A percentile compares a stretch with the other conserved stretches of the same genome.
Conservation (phyloP, 2,113 vertebrate species). For the Ailurus styani region DNA sequence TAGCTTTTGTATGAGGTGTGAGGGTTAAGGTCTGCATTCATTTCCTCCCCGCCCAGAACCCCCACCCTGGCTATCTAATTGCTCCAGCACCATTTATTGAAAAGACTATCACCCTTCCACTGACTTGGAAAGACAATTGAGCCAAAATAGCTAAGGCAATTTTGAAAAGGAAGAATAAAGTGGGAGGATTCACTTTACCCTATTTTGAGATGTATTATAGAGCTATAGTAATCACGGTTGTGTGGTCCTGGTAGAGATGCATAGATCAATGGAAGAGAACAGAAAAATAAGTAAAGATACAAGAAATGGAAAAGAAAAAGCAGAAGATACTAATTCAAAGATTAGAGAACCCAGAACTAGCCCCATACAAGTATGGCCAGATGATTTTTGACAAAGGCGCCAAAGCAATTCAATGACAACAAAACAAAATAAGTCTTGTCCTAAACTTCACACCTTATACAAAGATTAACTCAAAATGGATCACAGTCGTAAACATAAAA, state of each 20-base stretch:
- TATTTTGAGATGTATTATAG: not conserved
- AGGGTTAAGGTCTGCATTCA: not conserved
- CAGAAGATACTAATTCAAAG: too few species aligned
- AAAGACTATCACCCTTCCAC: not conserved
- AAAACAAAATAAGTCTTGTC: not conserved
- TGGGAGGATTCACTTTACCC: not conserved
- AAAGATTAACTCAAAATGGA: not conserved
- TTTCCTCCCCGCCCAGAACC: not conserved
- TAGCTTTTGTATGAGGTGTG: not conserved
- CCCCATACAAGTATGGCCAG: not conserved
- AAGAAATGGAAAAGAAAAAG: too few species aligned
- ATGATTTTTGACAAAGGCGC: not conserved
- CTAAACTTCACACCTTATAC: not conserved
- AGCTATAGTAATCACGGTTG: not conserved
- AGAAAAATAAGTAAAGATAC: too few species aligned
- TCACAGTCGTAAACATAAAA: not conserved
- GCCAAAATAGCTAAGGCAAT: not conserved
- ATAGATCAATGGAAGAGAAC: too few species aligned
- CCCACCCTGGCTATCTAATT: not conserved
- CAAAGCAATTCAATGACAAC: not conserved
- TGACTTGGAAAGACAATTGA: not conserved
- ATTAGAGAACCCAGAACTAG: not conserved
- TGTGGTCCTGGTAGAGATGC: not conserved
- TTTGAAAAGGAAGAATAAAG: not conserved
- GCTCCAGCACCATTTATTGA: not conserved